Conservation (phyloP, 2,797 vertebrate genomes). For the Sebastes itinus region DNA sequence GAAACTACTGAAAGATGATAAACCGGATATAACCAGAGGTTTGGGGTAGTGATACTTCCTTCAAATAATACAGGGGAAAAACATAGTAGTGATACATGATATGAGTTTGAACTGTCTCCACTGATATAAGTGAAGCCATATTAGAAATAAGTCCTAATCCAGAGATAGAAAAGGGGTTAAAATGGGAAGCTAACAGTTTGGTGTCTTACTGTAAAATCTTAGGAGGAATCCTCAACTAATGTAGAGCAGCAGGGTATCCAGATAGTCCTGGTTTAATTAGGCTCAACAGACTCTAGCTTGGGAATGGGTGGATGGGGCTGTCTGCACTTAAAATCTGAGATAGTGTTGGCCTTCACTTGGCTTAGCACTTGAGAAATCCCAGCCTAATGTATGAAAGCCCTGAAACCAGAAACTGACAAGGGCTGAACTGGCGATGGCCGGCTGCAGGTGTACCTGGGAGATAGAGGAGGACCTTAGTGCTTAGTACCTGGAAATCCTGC, state of each 20-base stretch:
- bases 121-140: not conserved
- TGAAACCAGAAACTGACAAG: constrained; percentile 40
- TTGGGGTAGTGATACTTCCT: not conserved
- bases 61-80: not conserved
- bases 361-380: constrained; percentile 42
- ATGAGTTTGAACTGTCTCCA: not conserved
- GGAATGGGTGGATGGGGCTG: not conserved
- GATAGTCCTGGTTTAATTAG: constrained; percentile 34
- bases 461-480: constrained; percentile 5
- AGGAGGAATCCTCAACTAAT: not conserved
- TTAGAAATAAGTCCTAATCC: not conserved
- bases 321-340: constrained; percentile 28
- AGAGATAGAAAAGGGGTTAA: not conserved
- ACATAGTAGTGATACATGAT: not conserved
- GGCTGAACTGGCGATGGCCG: constrained; percentile 17
- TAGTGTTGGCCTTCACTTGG: constrained; percentile 39
- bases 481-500: constrained; percentile 31
- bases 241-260: not conserved
- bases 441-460: constrained; percentile 6
- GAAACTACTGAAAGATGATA: not conserved
- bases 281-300: not conserved
- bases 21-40: not conserved
- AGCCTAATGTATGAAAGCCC: constrained; percentile 29
- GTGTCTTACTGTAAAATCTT: constrained; percentile 1
- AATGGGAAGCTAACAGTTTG: not conserved